A percentile compares a stretch with the other conserved stretches of the same genome.
These are phyloP conservation scores for Ligdia adustata DNA, from an alignment of 2,888 invertebrate genomes.

Conservation along the genomic window DNA sequence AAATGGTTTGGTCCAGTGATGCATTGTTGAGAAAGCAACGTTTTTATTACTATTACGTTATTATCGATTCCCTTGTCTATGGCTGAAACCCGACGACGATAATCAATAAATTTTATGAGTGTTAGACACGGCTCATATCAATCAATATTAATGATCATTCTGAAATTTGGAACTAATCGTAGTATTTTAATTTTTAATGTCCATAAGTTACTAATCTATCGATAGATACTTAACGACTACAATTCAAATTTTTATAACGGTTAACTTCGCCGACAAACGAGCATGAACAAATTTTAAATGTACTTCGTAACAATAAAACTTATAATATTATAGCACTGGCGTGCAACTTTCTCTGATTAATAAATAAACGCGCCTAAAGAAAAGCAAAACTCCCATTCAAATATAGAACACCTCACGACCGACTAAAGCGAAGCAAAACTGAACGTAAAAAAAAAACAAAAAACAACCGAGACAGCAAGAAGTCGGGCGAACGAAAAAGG, in stretches of 20 bases:
- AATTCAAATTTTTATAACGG: conserved; percentile 48
- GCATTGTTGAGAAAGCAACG: conserved; percentile 69
- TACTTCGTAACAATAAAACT: conserved; percentile 33
- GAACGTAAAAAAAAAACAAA: conserved; percentile 10
- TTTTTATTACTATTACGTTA: conserved; percentile 63
- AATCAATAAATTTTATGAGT: conserved; percentile 72
- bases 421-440: conserved; percentile 29
- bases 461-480: conserved; percentile 10
- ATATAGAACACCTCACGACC: conserved; percentile 31
- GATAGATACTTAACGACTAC: conserved; percentile 55
- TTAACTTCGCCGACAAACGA: conserved; percentile 46
- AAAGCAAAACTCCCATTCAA: conserved; percentile 29
- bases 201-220: conserved; percentile 63
- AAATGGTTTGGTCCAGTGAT: conserved; percentile 61
- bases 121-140: conserved; percentile 77
- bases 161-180: conserved; percentile 78
- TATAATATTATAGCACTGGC: conserved; percentile 31
- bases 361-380: background rate
- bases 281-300: conserved; percentile 46
- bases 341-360: conserved; percentile 3
- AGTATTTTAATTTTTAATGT: conserved; percentile 71
- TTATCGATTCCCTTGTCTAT: conserved; percentile 64
- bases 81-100: conserved; percentile 65
- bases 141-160: conserved; percentile 76
- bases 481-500: conserved; percentile 36